Percentiles rank a stretch among this genome's conserved stretches.
phyloP scores from a whole-genome alignment of 1,140 invertebrate genomes.

The Trinorchestia longiramus region DNA sequence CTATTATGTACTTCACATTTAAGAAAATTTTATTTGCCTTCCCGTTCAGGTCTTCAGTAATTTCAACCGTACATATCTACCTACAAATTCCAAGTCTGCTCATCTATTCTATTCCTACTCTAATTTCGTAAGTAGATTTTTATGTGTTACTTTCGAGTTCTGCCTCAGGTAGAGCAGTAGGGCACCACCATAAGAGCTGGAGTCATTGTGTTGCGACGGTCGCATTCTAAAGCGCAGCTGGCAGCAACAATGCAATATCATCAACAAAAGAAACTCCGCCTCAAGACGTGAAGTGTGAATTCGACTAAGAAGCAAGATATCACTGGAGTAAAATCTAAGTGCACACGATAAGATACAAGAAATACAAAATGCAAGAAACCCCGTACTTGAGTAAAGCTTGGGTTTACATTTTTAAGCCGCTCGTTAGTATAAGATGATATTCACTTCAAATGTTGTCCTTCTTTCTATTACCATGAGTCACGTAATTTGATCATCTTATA shows the following conservation, averaged over 20 bases:
- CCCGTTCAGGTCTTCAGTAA: background rate
- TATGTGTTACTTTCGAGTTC: background rate
- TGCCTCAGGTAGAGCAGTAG: background rate
- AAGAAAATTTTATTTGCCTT: background rate
- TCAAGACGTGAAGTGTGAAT: background rate
- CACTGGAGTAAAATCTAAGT: background rate
- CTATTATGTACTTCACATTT: background rate
- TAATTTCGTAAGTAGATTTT: background rate
- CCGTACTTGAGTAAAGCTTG: background rate
- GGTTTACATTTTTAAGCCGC: background rate
- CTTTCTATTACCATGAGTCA: background rate
- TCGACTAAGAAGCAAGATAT: background rate
- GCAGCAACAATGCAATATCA: background rate
- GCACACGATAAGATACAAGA: background rate
- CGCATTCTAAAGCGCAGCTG: background rate
- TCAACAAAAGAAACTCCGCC: conserved; percentile 20
- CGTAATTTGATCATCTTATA: background rate
- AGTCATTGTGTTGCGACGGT: background rate
- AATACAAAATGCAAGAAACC: background rate
- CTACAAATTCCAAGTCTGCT: background rate
- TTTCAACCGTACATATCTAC: background rate
- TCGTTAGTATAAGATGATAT: background rate
- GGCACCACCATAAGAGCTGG: background rate
- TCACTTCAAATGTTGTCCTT: background rate
- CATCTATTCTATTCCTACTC: background rate